Base-by-base conservation (phyloP, 2,888 invertebrate species). In the Amaurobius ferox region DNA sequence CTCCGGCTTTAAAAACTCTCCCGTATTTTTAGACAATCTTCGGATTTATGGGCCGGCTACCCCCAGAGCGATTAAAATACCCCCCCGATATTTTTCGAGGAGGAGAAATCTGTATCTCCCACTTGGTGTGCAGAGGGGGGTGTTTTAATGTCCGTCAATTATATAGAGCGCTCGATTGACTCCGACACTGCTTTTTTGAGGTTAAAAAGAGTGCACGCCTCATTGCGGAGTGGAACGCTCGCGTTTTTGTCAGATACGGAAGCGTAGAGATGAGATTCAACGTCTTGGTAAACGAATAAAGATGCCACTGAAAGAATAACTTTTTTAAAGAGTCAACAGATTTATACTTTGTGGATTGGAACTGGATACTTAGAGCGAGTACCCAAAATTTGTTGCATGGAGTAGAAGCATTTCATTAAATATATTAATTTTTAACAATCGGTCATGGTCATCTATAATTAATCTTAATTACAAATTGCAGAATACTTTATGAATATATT, bases 1-100 rank as follows among this genome's bases (percentile, higher is more conserved):
- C 66, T 66, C 64, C 19, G 48, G 70, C 70, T 85, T 77, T 71
- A 85, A 85, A 85, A 77, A 77, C 85, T 67, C 80, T 74, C 67
- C 77, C 72, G 71, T 77, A 77, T 85, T 85, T 81, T 77, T 77
- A 85, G 83, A 76, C 83, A 85, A 77, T 85, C 83, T 85, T 35
- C 83, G 71, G 83, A 85, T 85, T 85, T 85, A 85, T 85, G 83
- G n/a, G 40, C 77, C 70, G 48, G 32, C 61, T 39, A 26, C 61
- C 30, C 79, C 26, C 76, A n/a, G 44, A 64, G n/a, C 64, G 76
- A 76, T 76, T 76, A 68, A 55, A 77, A 30, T 55, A 26, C 64
- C 23, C 62, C 81, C 74, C 32, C 44, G 6, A 30, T 35, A 7
- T 64, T 70, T n/a, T 40, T 39, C 44, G 44, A 55, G 55, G 23